Base-by-base conservation (phyloP, 2,888 invertebrate species). In the Heteromurus nitidus region DNA sequence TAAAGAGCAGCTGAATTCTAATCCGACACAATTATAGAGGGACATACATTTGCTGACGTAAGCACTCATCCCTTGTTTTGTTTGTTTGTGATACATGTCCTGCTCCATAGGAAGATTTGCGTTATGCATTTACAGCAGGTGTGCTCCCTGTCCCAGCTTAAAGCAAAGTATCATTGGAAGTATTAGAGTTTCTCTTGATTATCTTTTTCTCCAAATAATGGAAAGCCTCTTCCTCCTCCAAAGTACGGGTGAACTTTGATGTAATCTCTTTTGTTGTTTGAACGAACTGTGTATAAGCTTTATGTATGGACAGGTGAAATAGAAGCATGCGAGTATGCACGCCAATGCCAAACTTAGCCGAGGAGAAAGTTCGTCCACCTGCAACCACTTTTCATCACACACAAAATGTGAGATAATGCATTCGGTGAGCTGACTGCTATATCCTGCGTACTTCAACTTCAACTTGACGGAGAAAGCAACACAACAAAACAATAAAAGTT, bases 161-260 rank as follows among this genome's bases (percentile, higher is more conserved):
- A 36, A 7, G 13, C 36, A 36, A 50, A 18, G 50, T 5, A 55
- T 55, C 55, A 67, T 58, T 47, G 50, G 65, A 76, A 76, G 44
- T 60, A 68, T 67, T 68, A 44, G 13, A 18, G 24, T 26, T 47
- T 76, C 68, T 58, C 70, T 68, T 50, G 24, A 31, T 73, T 73
- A n/a, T 28, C 47, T 42, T 65, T 55, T 55, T 55, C 22, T 22
- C 20, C 11, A 16, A 9, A 55, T 18, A 50, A 11, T n/a, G n/a
- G 50, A 3, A 5, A 24, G 55, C 16, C 24, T 16, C 55, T 55
- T 55, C 22, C 55, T n/a, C 7, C 16, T 50, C 50, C 13, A 7
- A 36, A 36, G 36, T 7, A 9, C 36, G 13, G 36, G 36, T 9
- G 9, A 36, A 36, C 13, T 36, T 13, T 36, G 9, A 36, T n/a